Base-by-base conservation (phyloP, 1,140 invertebrate species). In the silkworm (Bombyx mori) region DNA sequence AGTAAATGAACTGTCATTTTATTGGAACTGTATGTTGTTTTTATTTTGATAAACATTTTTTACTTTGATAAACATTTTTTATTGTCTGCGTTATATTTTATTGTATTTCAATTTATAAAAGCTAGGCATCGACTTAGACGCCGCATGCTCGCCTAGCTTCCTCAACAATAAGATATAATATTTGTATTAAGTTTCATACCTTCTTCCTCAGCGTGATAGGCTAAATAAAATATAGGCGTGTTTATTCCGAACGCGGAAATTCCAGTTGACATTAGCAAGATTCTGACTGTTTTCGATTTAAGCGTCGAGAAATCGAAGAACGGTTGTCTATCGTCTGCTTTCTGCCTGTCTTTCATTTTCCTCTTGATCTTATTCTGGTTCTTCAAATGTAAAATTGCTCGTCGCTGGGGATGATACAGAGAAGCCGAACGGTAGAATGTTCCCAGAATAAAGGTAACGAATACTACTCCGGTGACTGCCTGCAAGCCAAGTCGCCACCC, bases 401-500 rank as follows among this genome's bases (percentile, higher is more conserved):
- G 90, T 60, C 96, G 79, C 75, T 97, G 95, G 0, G 95, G 96
- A 83, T 97, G 96, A 73, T 97, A 97, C 0, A 97, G 88, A 0
- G 95, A 96, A 0, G 95, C 95, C 7, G 95, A 96, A 12, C 96
- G 91, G 79, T 97, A 97, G 85, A 96, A 95, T 3, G 94, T 95
- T 18, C 95, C 96, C 8, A 97, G 89, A 68, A 97, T 92, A 77
- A 97, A 97, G 1, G 94, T 96, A 6, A 94, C 84, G 62, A 96
- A 95, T 9, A 96, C 91, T 2, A 94, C 91, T 10, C 94, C 94
- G 1, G 96, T 96, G 4, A 97, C 92, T 46, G 94, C 92, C 82
- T 97, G 96, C 18, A 97, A 90, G 26, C 95, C 95, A 56, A 96
- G 82, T 65, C 94, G 90, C 95, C 96, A 97, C n/a, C 94, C 93